Percentiles rank a stretch among this genome's conserved stretches.
Evolutionary conservation across 1,140 invertebrate species (phyloP).

Genomic region (Pseudomyrmex concolor): DNA sequence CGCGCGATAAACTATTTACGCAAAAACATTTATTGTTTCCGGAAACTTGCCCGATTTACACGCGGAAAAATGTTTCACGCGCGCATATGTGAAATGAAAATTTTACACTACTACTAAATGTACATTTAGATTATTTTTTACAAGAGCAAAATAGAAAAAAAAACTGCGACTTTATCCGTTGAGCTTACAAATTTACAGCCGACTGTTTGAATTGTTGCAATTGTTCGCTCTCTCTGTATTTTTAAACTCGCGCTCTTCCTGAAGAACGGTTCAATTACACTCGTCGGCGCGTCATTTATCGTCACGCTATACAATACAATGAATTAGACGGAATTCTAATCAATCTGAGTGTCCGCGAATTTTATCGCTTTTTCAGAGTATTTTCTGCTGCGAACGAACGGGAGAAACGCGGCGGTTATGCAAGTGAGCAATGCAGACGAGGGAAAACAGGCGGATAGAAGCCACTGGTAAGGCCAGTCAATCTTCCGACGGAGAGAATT

Average conservation of each 20-base stretch:
- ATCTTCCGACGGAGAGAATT: conserved; percentile 74
- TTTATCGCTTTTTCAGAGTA: not conserved
- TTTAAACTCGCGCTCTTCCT: not conserved
- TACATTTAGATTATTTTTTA: too few species aligned
- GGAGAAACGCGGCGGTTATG: conserved; percentile 24
- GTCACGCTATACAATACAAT: conserved; percentile 8
- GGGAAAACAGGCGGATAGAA: conserved; percentile 32
- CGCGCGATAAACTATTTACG: not conserved
- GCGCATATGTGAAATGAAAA: too few species aligned
- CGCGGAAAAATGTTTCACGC: too few species aligned
- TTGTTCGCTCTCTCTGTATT: not conserved
- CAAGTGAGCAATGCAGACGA: conserved; percentile 1
- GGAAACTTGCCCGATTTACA: too few species aligned
- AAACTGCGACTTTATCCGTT: too few species aligned
- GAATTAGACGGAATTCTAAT: conserved; percentile 48
- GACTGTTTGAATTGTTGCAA: not conserved
- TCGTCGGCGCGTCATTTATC: conserved; percentile 9
- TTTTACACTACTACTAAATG: too few species aligned
- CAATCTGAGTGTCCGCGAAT: conserved; percentile 39
- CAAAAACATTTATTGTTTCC: not conserved
- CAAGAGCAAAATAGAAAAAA: too few species aligned
- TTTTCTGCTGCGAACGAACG: conserved; percentile 36
- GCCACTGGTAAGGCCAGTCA: conserved; percentile 67
- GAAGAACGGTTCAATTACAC: conserved; percentile 4
- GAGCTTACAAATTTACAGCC: conserved; percentile 1